These are phyloP conservation scores for Temnothorax rugatulus DNA, from an alignment of 2,888 invertebrate species.

Conservation along the genomic window DNA sequence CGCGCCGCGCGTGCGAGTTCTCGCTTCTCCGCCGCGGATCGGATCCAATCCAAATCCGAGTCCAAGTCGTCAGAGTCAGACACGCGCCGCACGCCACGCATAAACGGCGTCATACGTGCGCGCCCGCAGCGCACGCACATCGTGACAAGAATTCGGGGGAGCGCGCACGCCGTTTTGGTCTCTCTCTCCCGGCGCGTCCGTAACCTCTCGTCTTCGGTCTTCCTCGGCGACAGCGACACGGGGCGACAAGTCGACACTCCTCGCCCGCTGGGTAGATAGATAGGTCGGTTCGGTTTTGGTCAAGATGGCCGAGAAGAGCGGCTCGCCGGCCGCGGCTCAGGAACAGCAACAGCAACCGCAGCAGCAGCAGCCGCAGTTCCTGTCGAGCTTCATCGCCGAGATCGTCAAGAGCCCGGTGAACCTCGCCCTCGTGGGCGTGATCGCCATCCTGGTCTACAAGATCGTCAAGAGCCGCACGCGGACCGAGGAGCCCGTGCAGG, in stretches of 20 bases:
- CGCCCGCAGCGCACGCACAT: background rate
- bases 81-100: background rate
- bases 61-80: too few species aligned
- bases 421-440: conserved; percentile 90
- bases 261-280: conserved; percentile 32
- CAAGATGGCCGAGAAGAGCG: conserved; percentile 83
- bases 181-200: conserved; percentile 22
- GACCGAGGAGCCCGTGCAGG: conserved; percentile 82
- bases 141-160: background rate
- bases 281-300: conserved; percentile 59
- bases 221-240: conserved; percentile 9
- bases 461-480: conserved; percentile 89
- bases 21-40: background rate
- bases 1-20: background rate
- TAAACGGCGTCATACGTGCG: background rate
- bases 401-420: conserved; percentile 91
- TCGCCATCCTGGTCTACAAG: conserved; percentile 91
- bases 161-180: background rate
- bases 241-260: background rate
- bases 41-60: background rate
- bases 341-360: conserved; percentile 58
- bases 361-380: conserved; percentile 69
- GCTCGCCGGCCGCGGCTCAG: conserved; percentile 73
- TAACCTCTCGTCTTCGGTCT: conserved; percentile 57
- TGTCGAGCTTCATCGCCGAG: conserved; percentile 87